Evolutionary conservation across 1,140 invertebrate species (phyloP), one percentile per base, ranked within the genome.

Genomic region (Bombus superbus): DNA sequence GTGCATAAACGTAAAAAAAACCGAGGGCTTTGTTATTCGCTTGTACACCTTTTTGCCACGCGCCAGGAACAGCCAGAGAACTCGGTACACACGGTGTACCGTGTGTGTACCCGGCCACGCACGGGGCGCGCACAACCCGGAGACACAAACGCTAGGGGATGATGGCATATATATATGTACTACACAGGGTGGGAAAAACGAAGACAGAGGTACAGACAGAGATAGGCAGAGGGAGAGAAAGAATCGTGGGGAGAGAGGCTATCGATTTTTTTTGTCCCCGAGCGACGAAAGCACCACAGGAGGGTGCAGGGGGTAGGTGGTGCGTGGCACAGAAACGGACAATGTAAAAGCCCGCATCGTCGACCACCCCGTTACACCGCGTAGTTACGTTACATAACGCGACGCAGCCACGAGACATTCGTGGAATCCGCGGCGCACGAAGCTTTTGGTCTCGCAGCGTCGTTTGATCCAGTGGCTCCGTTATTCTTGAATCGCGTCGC

Each of bases 201-300:
- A 44, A 69, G 81, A 84, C 32, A 81, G 74, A 57, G 71, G 38
- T 22, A 74, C 57, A 28, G 73, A 35, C 22, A 66, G 22, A 38
- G 32, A 66, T 40, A 62, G 35, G 8, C 32, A 73, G 85, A 79
- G 57, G n/a, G 53, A 74, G 57, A 42, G 53, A 28, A 18, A 44
- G 73, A 44, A 47, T 13, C 18, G 81, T 72, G 47, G 76, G 76
- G 72, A 81, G 86, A 81, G 73, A 76, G 69, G 74, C 66, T 87
- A 87, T 87, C 86, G 86, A 87, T 87, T 87, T 87, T 86, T 86
- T 87, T 85, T 85, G 83, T 85, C 77, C 86, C 83, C 77, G 76
- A 80, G 81, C 83, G 78, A 85, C 83, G 69, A 85, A 85, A 80
- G 59, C 75, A 74, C 42, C 40, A 3, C 76, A 40, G 40, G 40